A percentile compares a stretch with the other conserved stretches of the same genome.
Evolutionary conservation across 2,888 invertebrate genomes (phyloP).

Genomic region (Trimorus sp.): DNA sequence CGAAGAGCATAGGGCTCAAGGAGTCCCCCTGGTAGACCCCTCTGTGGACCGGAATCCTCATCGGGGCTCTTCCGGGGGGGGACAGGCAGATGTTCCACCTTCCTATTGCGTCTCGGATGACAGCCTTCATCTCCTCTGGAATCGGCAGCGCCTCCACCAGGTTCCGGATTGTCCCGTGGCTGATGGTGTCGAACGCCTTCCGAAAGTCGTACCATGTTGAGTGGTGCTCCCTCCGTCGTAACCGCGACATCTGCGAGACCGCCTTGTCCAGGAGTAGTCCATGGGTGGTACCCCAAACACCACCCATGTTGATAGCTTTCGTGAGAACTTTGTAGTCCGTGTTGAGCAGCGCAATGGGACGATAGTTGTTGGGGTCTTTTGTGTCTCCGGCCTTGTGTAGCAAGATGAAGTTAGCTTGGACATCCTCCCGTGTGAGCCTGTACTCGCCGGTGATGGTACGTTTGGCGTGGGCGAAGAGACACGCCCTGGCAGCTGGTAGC

Average conservation of each 20-base stretch:
- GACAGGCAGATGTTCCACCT: neutral
- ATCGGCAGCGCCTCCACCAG: neutral
- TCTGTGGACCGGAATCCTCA: neutral
- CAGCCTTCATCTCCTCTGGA: neutral
- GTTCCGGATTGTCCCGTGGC: neutral
- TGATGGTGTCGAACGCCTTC: neutral
- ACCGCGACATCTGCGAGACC: neutral
- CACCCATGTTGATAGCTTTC: neutral
- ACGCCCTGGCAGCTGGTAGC: neutral
- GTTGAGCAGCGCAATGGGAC: constrained; percentile 3
- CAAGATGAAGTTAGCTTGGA: neutral
- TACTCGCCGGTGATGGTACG: neutral
- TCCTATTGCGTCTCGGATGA: neutral
- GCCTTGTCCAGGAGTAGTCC: neutral
- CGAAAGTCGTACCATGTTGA: neutral
- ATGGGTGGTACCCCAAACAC: neutral
- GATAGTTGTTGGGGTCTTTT: neutral
- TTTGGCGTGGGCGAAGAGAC: neutral
- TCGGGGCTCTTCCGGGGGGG: neutral
- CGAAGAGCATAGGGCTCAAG: neutral
- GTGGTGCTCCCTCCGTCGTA: neutral
- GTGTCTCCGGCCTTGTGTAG: neutral
- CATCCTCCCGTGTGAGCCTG: neutral
- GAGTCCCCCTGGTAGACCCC: constrained; percentile 10
- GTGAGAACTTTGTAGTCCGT: neutral